phyloP scores from a whole-genome alignment of 2,113 vertebrate species.

The Octodon degus region DNA sequence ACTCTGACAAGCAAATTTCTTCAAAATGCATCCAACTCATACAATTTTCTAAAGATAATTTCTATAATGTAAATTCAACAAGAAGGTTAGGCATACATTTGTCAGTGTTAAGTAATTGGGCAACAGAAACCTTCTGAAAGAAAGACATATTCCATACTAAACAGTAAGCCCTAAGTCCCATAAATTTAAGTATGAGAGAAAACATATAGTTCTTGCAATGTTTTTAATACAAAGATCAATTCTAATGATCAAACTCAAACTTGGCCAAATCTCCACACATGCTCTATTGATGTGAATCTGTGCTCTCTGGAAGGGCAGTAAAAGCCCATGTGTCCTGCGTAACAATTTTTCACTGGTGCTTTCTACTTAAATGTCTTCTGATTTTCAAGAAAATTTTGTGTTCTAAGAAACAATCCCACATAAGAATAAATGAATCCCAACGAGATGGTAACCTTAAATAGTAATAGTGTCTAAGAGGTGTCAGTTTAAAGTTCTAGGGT shows the following conservation, averaged over 20 bases:
- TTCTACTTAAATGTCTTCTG: background rate
- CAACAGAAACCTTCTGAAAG: conserved; percentile 36
- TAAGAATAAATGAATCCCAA: conserved; percentile 31
- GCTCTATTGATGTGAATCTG: background rate
- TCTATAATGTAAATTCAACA: conserved; percentile 57
- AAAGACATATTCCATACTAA: background rate
- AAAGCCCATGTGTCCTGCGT: background rate
- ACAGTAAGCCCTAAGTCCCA: background rate
- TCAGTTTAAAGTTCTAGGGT: background rate
- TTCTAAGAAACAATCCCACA: conserved; percentile 35
- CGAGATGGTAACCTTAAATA: background rate
- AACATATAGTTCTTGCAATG: conserved; percentile 19
- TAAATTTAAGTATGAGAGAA: conserved; percentile 11
- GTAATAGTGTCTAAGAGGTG: background rate
- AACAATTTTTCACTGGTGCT: background rate
- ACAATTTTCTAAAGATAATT: conserved; percentile 7
- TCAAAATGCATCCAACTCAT: conserved; percentile 7
- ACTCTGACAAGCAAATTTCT: conserved; percentile 69
- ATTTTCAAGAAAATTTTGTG: conserved; percentile 46
- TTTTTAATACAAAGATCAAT: conserved; percentile 42
- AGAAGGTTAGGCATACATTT: conserved; percentile 26
- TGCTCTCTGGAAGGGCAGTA: background rate
- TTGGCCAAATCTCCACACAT: background rate
- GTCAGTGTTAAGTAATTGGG: background rate
- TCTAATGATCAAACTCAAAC: background rate